Evolutionary conservation across 2,888 invertebrate species (phyloP).

Genomic region (Ochropacha duplaris): DNA sequence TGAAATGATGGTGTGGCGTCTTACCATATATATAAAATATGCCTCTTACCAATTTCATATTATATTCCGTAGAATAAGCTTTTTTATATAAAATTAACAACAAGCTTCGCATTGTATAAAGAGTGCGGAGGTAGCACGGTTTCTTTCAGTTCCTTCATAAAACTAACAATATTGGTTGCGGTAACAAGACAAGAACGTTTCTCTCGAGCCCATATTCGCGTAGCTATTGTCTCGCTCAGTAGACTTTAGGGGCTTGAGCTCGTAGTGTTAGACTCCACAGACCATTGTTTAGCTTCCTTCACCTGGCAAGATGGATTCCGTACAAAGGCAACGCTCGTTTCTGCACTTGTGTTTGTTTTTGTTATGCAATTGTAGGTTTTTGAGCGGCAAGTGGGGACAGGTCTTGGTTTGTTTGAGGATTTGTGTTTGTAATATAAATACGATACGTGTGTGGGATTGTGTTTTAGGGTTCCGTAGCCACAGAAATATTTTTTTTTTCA

Average conservation of each 20-base stretch:
- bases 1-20: no score
- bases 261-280: constrained; percentile 64
- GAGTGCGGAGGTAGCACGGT: constrained; percentile 61
- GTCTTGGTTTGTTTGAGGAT: constrained; percentile 69
- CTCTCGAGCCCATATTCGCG: constrained; percentile 74
- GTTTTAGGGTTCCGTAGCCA: no score
- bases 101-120: constrained; percentile 34
- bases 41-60: neutral
- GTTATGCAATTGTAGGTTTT: constrained; percentile 79
- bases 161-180: constrained; percentile 79
- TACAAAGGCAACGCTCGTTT: constrained; percentile 75
- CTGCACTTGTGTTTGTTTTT: constrained; percentile 76
- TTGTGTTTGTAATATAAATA: constrained; percentile 44
- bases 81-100: neutral
- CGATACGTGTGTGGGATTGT: neutral
- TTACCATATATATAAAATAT: neutral
- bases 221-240: constrained; percentile 73
- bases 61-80: neutral
- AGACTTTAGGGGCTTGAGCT: constrained; percentile 73
- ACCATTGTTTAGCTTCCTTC: constrained; percentile 80
- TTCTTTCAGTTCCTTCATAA: constrained; percentile 70
- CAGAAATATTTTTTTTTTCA: no score
- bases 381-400: constrained; percentile 60
- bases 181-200: constrained; percentile 78
- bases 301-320: constrained; percentile 74